These are phyloP conservation scores for Lithophane leautieri DNA, from an alignment of 2,888 invertebrate species.

Conservation along the genomic window DNA sequence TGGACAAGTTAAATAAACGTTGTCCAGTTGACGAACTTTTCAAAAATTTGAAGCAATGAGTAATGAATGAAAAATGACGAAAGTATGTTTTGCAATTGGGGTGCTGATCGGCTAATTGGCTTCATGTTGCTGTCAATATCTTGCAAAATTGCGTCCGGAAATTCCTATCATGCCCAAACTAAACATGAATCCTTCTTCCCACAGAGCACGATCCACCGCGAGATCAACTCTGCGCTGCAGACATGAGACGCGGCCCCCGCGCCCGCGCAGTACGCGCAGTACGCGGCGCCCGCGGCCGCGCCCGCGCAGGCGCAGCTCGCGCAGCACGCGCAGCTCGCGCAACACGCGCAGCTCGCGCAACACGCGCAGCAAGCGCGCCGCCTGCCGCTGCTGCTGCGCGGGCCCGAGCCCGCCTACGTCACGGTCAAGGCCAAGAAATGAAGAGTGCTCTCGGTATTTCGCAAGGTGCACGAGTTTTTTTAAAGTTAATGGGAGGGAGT, in stretches of 20 bases:
- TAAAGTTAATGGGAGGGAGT: slow-evolving; percentile 46
- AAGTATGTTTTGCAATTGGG: no score
- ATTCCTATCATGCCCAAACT: no score
- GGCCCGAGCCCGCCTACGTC: slow-evolving; percentile 81
- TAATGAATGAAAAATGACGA: no score
- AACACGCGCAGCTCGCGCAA: not conserved
- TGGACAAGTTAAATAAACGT: no score
- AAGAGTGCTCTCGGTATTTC: slow-evolving; percentile 88
- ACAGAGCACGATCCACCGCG: slow-evolving; percentile 94
- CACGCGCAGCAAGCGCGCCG: not conserved
- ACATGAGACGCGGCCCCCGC: slow-evolving; percentile 91
- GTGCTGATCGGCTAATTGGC: no score
- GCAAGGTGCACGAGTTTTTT: slow-evolving; percentile 86
- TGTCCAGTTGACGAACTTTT: no score
- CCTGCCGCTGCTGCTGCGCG: slow-evolving; percentile 44
- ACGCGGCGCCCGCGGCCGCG: slow-evolving; percentile 24
- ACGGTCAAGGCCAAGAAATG: slow-evolving; percentile 85
- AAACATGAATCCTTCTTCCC: no score
- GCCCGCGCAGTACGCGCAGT: slow-evolving; percentile 77
- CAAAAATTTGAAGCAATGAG: no score
- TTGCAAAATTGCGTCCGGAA: no score
- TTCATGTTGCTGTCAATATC: no score
- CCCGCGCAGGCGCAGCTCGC: slow-evolving; percentile 49
- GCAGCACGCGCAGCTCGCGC: slow-evolving; percentile 40
- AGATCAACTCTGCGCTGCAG: slow-evolving; percentile 95